phyloP scores from a whole-genome alignment of 1,140 invertebrate species.

The Drosophila pallidifrons region DNA sequence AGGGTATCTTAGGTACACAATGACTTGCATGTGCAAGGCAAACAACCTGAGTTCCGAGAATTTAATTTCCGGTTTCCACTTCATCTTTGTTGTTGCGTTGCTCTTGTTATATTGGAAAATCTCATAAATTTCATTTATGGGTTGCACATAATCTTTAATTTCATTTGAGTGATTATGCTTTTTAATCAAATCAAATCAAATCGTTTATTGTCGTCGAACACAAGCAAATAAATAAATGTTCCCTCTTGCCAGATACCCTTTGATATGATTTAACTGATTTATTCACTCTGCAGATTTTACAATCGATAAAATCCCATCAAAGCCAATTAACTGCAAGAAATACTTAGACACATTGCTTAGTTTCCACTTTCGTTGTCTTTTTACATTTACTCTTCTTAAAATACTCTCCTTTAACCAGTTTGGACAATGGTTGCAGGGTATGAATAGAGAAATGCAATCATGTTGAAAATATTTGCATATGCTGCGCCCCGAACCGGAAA shows the following conservation, averaged over 20 bases:
- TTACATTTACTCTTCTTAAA: neutral
- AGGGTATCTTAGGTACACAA: neutral
- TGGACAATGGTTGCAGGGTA: constrained; percentile 3
- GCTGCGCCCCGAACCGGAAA: constrained; percentile 62
- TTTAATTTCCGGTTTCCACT: constrained; percentile 30
- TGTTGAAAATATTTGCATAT: constrained; percentile 81
- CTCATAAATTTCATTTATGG: constrained; percentile 17
- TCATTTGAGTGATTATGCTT: constrained; percentile 36
- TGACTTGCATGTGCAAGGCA: neutral
- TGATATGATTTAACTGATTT: no score
- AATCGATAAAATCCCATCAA: no score
- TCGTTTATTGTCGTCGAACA: neutral
- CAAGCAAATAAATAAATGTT: neutral
- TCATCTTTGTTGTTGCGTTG: neutral
- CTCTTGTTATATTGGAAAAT: constrained; percentile 12
- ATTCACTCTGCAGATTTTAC: neutral
- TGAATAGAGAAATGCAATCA: constrained; percentile 74
- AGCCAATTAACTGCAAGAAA: no score
- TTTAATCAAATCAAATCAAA: constrained; percentile 61
- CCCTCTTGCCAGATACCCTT: neutral
- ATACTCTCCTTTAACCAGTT: neutral
- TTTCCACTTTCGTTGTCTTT: neutral
- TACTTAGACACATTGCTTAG: neutral
- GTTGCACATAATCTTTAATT: constrained; percentile 35
- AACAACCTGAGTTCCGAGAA: neutral